phyloP scores from a whole-genome alignment of 2,888 invertebrate species.

The Tachina fera region DNA sequence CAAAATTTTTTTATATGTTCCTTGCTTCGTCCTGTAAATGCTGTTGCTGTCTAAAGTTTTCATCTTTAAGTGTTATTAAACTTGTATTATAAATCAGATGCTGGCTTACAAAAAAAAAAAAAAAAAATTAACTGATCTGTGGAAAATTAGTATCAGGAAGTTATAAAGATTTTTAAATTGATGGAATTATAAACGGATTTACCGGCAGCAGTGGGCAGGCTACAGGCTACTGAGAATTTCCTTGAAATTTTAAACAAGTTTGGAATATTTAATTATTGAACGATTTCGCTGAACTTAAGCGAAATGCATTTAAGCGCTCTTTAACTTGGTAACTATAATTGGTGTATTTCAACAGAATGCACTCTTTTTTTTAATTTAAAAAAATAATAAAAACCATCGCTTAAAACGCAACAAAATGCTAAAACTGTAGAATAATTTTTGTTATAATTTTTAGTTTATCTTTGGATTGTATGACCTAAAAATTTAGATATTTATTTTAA shows the following conservation, averaged over 20 bases:
- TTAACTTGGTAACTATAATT: not conserved
- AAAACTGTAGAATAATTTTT: no score
- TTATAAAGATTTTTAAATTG: conserved; percentile 59
- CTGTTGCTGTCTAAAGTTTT: conserved; percentile 48
- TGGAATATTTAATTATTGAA: conserved; percentile 39
- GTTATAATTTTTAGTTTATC: no score
- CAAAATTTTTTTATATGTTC: conserved; percentile 28
- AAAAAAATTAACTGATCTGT: conserved; percentile 52
- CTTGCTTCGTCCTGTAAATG: conserved; percentile 17
- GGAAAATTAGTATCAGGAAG: conserved; percentile 72
- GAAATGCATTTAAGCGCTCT: not conserved
- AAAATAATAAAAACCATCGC: not conserved
- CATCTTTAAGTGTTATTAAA: conserved; percentile 71
- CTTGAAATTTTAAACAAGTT: conserved; percentile 1
- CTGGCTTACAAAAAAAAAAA: not conserved
- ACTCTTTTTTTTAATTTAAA: not conserved
- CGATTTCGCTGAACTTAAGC: not conserved
- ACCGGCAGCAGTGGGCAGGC: not conserved
- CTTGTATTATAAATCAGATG: conserved; percentile 69
- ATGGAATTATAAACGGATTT: conserved; percentile 60
- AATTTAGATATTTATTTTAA: no score
- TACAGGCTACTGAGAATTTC: not conserved
- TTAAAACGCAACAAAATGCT: no score
- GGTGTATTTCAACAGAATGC: not conserved
- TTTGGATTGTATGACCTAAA: no score